phyloP scores from a whole-genome alignment of 2,113 vertebrate genomes.

The Promerops cafer region DNA sequence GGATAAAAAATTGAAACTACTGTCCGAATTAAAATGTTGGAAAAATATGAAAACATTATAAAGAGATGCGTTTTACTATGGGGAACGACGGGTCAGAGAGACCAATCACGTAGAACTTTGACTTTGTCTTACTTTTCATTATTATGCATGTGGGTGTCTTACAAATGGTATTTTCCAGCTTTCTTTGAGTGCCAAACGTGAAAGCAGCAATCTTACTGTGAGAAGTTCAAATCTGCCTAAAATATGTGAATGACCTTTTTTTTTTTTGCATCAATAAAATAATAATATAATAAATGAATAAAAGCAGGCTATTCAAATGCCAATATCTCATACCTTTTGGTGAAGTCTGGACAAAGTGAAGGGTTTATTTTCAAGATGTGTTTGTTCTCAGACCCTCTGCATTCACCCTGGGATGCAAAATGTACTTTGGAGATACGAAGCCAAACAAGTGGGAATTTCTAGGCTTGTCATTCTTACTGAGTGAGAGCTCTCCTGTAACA shows the following conservation, averaged over 20 bases:
- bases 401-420: not conserved
- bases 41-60: not conserved
- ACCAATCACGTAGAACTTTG: not conserved
- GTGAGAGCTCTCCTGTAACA: not conserved
- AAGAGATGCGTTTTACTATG: not conserved
- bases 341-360: not conserved
- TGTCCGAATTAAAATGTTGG: not conserved
- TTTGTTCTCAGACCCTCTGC: not conserved
- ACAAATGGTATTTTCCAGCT: not conserved
- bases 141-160: not conserved
- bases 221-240: not conserved
- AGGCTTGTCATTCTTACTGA: not conserved
- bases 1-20: not conserved
- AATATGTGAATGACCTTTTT: not conserved
- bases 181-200: not conserved
- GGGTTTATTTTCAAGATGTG: not conserved
- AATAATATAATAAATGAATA: too few relatives aligned
- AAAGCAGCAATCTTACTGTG: not conserved
- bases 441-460: not conserved
- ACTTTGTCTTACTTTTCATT: not conserved
- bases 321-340: not conserved
- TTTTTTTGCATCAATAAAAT: not conserved
- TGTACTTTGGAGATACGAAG: not conserved
- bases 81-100: not conserved
- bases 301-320: not conserved